phyloP scores from a whole-genome alignment of 2,113 vertebrate species.

The Alouatta palliata region DNA sequence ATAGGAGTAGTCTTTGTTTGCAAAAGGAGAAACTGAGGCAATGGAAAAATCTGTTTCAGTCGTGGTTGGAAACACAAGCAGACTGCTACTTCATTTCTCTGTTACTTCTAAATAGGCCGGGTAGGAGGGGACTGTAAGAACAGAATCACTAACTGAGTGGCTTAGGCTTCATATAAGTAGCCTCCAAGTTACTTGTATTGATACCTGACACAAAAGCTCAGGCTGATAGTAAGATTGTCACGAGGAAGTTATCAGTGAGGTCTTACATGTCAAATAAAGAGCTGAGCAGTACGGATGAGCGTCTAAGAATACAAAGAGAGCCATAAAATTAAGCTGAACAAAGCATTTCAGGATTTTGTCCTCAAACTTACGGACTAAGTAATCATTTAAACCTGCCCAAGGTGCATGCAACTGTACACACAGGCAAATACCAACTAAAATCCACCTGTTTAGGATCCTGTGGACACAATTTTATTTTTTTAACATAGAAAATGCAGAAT shows the following conservation, averaged over 20 bases:
- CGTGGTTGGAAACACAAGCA: neutral
- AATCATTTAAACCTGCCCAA: neutral
- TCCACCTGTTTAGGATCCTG: neutral
- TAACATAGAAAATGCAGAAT: neutral
- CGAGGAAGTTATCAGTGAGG: neutral
- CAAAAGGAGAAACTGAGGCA: neutral
- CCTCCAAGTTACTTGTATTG: neutral
- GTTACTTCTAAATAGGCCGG: neutral
- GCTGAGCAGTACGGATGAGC: neutral
- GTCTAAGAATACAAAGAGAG: neutral
- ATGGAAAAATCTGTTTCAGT: neutral
- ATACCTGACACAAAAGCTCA: neutral
- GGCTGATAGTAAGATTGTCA: neutral
- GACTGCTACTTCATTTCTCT: neutral
- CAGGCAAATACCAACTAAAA: neutral
- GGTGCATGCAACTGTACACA: neutral
- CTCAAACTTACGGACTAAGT: neutral
- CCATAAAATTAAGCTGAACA: neutral
- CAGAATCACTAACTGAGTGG: neutral
- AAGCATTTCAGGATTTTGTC: slow-evolving; percentile 21
- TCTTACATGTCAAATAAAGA: neutral
- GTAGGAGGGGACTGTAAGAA: neutral
- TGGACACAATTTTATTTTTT: neutral
- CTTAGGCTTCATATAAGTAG: neutral
- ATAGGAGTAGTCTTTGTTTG: neutral